A percentile compares a stretch with the other conserved stretches of the same genome.
phyloP scores from a whole-genome alignment of 1,140 invertebrate genomes.

The Potamilus streckersoni region DNA sequence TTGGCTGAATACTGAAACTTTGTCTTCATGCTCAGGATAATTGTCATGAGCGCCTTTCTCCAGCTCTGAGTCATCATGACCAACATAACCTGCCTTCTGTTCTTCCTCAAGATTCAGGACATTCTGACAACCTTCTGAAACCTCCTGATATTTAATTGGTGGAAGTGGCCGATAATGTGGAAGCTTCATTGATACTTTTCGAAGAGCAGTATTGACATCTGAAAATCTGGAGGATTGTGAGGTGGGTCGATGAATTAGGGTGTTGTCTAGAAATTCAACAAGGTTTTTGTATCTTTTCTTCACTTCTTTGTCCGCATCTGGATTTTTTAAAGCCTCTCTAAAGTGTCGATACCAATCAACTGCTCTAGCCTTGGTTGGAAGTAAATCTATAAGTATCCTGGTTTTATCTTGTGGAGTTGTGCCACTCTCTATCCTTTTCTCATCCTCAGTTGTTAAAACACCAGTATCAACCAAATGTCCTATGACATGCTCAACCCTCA shows the following conservation, averaged over 20 bases:
- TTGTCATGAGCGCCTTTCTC: slow-evolving; percentile 23
- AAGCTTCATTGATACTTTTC: slow-evolving; percentile 32
- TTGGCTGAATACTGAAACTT: slow-evolving; percentile 30
- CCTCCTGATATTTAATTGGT: slow-evolving; percentile 36
- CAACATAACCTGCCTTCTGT: slow-evolving; percentile 18
- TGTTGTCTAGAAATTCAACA: slow-evolving; percentile 65
- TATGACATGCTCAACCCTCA: slow-evolving; percentile 59
- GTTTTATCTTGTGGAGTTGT: slow-evolving; percentile 57
- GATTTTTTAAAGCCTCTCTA: slow-evolving; percentile 48
- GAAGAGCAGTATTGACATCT: slow-evolving; percentile 26
- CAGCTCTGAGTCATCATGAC: slow-evolving; percentile 19
- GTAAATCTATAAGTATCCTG: slow-evolving; percentile 55
- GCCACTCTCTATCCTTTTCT: slow-evolving; percentile 48
- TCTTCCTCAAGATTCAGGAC: slow-evolving; percentile 38
- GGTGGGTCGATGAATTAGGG: slow-evolving; percentile 55
- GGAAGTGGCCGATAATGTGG: slow-evolving; percentile 55
- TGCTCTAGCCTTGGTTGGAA: slow-evolving; percentile 45
- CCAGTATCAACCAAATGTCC: slow-evolving; percentile 41
- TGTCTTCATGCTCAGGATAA: slow-evolving; percentile 36
- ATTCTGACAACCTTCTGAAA: slow-evolving; percentile 30
- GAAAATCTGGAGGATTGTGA: slow-evolving; percentile 45
- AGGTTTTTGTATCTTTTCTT: slow-evolving; percentile 56
- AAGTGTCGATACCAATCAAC: slow-evolving; percentile 62
- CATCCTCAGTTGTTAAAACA: slow-evolving; percentile 51
- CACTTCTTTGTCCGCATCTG: slow-evolving; percentile 45